Evolutionary conservation across 2,113 vertebrate genomes (phyloP).

Genomic region (Sinocyclocheilus anophthalmus): DNA sequence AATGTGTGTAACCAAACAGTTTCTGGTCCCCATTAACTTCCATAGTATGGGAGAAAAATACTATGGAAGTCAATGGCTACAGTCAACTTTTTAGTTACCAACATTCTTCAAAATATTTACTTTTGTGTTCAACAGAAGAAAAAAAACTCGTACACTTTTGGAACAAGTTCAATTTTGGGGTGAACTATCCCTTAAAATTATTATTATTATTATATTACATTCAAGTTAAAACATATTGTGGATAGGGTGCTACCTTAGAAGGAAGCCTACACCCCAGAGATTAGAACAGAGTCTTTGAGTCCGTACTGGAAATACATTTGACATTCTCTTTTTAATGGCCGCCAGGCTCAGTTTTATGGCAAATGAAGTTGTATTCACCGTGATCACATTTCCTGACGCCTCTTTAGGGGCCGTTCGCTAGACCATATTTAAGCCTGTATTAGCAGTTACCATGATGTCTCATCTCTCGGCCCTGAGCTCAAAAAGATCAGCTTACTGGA

Average conservation of each 20-base stretch:
- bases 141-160: too few relatives aligned
- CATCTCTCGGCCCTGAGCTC: slow-evolving; percentile 10
- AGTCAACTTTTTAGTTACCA: neutral
- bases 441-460: slow-evolving; percentile 18
- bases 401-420: slow-evolving; percentile 10
- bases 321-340: neutral
- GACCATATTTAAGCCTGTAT: slow-evolving; percentile 39
- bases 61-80: neutral
- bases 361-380: slow-evolving; percentile 7
- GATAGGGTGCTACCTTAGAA: neutral
- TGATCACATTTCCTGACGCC: slow-evolving; percentile 18
- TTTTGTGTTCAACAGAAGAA: too few relatives aligned
- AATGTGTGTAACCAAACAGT: too few relatives aligned
- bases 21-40: too few relatives aligned
- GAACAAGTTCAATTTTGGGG: too few relatives aligned
- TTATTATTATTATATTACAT: neutral
- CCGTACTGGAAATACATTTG: slow-evolving; percentile 8
- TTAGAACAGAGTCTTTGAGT: neutral
- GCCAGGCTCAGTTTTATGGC: neutral
- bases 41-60: too few relatives aligned
- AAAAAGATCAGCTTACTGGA: slow-evolving; percentile 42
- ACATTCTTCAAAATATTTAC: too few relatives aligned
- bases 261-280: neutral
- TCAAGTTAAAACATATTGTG: neutral
- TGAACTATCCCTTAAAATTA: too few relatives aligned